Percentiles rank a stretch among this genome's conserved stretches.
phyloP scores from a whole-genome alignment of 2,797 vertebrate species.

The Sebastes oblongus region DNA sequence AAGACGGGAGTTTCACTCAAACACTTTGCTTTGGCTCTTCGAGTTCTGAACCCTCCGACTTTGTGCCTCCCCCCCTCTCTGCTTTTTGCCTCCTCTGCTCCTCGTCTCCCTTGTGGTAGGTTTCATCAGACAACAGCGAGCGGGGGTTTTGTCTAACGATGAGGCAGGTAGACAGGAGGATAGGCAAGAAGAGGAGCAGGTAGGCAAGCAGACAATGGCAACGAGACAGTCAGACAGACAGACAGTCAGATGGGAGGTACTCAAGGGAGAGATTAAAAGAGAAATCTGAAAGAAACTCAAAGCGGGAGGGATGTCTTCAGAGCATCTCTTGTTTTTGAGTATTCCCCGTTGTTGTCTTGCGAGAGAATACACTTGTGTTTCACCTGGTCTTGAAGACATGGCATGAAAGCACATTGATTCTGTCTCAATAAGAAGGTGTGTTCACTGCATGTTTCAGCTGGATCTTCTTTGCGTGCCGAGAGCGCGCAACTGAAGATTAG shows the following conservation, averaged over 20 bases:
- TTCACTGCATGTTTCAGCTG: slow-evolving; percentile 13
- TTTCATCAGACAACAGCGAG: slow-evolving; percentile 59
- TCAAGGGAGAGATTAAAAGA: slow-evolving; percentile 70
- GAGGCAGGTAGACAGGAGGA: slow-evolving; percentile 39
- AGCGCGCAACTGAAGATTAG: neutral
- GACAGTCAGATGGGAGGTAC: slow-evolving; percentile 61
- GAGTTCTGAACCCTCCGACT: slow-evolving; percentile 57
- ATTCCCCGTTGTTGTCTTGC: slow-evolving; percentile 63
- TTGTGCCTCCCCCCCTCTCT: slow-evolving; percentile 34
- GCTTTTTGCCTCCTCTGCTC: slow-evolving; percentile 19
- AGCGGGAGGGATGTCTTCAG: slow-evolving; percentile 49
- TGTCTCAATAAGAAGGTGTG: slow-evolving; percentile 34
- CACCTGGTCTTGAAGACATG: slow-evolving; percentile 43
- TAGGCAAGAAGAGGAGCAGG: slow-evolving; percentile 8
- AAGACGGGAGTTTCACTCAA: slow-evolving; percentile 58
- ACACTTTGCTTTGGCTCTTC: slow-evolving; percentile 55
- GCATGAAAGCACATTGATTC: slow-evolving; percentile 54
- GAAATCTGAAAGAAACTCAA: slow-evolving; percentile 60
- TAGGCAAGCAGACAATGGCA: slow-evolving; percentile 61
- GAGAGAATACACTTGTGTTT: slow-evolving; percentile 42
- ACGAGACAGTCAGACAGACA: slow-evolving; percentile 56
- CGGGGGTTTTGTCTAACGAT: slow-evolving; percentile 53
- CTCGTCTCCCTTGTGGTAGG: slow-evolving; percentile 46
- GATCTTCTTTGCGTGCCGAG: neutral
- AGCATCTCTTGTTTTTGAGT: slow-evolving; percentile 43